Evolutionary conservation across 92 coral and sea anemone species (phyloP).

Genomic region (Epizoanthus scotinus): DNA sequence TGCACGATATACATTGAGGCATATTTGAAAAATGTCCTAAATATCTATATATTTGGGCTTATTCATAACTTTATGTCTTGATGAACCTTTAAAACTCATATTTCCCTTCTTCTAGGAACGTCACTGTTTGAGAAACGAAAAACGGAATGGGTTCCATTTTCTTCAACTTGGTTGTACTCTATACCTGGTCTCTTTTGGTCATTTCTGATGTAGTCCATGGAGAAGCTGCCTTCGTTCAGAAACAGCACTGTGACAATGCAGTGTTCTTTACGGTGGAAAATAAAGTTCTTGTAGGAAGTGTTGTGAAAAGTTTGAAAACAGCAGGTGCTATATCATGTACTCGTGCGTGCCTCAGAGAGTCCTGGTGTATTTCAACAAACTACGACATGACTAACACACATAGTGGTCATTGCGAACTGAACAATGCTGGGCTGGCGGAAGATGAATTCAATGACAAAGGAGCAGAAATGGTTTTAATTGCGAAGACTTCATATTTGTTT

Average conservation of each 20-base stretch:
- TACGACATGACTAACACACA: background rate
- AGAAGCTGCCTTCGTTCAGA: background rate
- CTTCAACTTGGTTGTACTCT: too few species aligned
- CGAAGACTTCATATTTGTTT: constrained; percentile 12
- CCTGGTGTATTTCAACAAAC: constrained; percentile 30
- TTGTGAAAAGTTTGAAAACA: background rate
- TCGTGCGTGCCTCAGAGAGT: constrained; percentile 4
- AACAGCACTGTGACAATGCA: constrained; percentile 19
- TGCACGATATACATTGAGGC: too few species aligned
- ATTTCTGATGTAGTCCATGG: too few species aligned
- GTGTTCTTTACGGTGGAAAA: background rate
- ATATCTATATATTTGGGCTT: too few species aligned
- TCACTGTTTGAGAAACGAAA: background rate
- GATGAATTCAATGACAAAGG: background rate
- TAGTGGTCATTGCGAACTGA: constrained; percentile 17
- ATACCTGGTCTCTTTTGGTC: too few species aligned
- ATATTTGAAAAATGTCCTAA: too few species aligned
- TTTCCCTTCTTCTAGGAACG: too few species aligned
- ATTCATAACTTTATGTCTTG: too few species aligned
- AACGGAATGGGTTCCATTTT: too few species aligned
- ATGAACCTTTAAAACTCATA: too few species aligned
- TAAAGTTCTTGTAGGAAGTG: constrained; percentile 6
- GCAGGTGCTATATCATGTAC: constrained; percentile 1
- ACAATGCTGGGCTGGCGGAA: constrained; percentile 3
- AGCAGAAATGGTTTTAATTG: background rate